Base-by-base conservation (phyloP, 2,797 vertebrate genomes). In the Microtus californicus region DNA sequence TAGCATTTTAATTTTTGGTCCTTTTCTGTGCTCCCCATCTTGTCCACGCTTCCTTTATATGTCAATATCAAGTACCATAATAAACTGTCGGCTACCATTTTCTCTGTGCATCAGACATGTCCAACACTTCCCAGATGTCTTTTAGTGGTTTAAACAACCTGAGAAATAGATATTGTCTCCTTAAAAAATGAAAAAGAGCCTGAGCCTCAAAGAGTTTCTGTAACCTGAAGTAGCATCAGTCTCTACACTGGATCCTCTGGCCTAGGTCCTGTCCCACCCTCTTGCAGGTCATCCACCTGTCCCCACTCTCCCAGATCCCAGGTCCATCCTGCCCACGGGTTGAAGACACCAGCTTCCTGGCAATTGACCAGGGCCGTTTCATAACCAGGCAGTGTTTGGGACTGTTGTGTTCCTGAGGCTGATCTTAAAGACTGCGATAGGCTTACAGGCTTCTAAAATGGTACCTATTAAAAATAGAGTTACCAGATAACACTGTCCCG, bases 391-490 rank as follows among this genome's bases (percentile, higher is more conserved):
- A 27, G 29, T 83, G 79, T 85, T 93, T 77, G 9, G 48, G 37
- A 73, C 79, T 31, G 21, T 43, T 80, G 63, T 73, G 67, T 94
- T 67, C 79, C 80, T 80, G 77, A 51, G n/a, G 9, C 54, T 80
- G 95, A 94, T 40, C 88, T 8, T 11, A 96, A 54, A 54, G 86
- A 3, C 56, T 15, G 17, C 4, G 48, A 61, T 92, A 65, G 73
- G 65, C 92, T 94, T 65, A 67, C 56, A 81, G 88, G 34, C 78
- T 59, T 90, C 71, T 89, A 6, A 95, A 73, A 48, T 61, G 83
- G 71, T 79, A 90, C 86, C 90, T 83, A 78, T 71, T 96, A 96
- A 95, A 97, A 97, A 93, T 59, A 93, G 93, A 96, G 74, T 67
- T 63, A 45, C 67, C 92, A 73, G 78, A 89, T 81, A 90, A 43